Percentiles rank a stretch among this genome's conserved stretches.
phyloP scores from a whole-genome alignment of 1,140 invertebrate genomes.

The Drosophila sproati region DNA sequence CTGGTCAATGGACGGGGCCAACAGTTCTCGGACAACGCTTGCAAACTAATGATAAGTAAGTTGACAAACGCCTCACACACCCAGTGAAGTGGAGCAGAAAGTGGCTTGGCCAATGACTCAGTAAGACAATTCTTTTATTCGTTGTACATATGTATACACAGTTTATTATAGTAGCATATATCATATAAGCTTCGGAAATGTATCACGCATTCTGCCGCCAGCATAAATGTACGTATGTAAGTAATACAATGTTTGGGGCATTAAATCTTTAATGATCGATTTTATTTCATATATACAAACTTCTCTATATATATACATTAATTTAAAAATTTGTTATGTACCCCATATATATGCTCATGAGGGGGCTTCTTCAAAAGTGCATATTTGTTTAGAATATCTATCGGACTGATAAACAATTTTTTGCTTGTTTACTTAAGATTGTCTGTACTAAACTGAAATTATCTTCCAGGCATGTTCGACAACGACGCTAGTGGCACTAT shows the following conservation, averaged over 20 bases:
- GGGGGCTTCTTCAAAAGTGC: slow-evolving; percentile 11
- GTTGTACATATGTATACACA: no score
- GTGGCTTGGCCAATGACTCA: slow-evolving; percentile 13
- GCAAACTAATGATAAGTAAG: slow-evolving; percentile 95
- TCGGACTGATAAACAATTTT: slow-evolving; percentile 23
- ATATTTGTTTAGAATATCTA: slow-evolving; percentile 39
- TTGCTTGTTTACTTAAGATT: slow-evolving; percentile 53
- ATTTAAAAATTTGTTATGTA: slow-evolving; percentile 37
- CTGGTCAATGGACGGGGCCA: slow-evolving; percentile 94
- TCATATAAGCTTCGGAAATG: no score
- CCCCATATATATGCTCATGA: neutral
- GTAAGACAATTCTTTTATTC: neutral
- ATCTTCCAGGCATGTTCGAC: slow-evolving; percentile 93
- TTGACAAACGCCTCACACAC: slow-evolving; percentile 27
- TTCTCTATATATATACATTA: neutral
- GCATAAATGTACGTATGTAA: no score
- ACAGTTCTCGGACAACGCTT: slow-evolving; percentile 93
- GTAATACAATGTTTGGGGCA: no score
- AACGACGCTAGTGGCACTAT: slow-evolving; percentile 94
- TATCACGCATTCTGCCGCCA: no score
- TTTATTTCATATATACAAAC: no score
- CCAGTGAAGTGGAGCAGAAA: neutral
- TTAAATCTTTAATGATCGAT: no score
- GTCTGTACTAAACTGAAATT: slow-evolving; percentile 41
- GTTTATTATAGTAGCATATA: no score